A percentile compares a stretch with the other conserved stretches of the same genome.
These are phyloP conservation scores for Rhodeus uyekii DNA, from an alignment of 2,797 vertebrate species.

Conservation along the genomic window DNA sequence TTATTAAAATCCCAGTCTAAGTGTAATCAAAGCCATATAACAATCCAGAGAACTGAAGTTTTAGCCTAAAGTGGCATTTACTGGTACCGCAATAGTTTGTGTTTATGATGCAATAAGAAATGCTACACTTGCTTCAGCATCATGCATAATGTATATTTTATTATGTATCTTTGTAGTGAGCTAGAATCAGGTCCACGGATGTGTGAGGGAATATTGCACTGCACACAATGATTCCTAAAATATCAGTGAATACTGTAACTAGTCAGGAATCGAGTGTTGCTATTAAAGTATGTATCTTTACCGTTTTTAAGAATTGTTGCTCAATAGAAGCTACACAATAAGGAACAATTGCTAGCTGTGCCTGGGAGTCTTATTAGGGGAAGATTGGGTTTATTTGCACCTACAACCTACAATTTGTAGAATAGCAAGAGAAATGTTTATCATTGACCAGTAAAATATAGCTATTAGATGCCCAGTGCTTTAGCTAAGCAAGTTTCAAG, in stretches of 20 bases:
- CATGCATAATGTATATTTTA: slow-evolving; percentile 3
- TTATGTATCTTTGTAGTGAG: background rate
- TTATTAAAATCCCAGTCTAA: background rate
- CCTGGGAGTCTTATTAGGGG: background rate
- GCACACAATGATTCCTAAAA: background rate
- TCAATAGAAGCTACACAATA: background rate
- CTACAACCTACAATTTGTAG: background rate
- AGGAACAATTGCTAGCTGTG: background rate
- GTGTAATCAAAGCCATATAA: slow-evolving; percentile 15
- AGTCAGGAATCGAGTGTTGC: background rate
- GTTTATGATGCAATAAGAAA: slow-evolving; percentile 19
- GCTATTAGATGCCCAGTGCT: background rate
- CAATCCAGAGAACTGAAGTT: background rate
- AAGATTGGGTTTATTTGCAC: background rate
- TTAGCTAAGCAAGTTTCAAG: background rate
- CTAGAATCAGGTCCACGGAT: background rate
- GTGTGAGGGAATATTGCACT: background rate
- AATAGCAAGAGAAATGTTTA: background rate
- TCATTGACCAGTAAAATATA: background rate
- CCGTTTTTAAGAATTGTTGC: background rate
- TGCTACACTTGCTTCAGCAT: slow-evolving; percentile 14
- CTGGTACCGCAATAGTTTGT: background rate
- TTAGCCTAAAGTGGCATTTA: slow-evolving; percentile 29
- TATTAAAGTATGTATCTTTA: background rate
- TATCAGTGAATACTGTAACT: background rate